Percentiles rank a stretch among this genome's conserved stretches.
These are phyloP conservation scores for Lycaon pictus DNA, from an alignment of 2,113 vertebrate species.

Conservation along the genomic window DNA sequence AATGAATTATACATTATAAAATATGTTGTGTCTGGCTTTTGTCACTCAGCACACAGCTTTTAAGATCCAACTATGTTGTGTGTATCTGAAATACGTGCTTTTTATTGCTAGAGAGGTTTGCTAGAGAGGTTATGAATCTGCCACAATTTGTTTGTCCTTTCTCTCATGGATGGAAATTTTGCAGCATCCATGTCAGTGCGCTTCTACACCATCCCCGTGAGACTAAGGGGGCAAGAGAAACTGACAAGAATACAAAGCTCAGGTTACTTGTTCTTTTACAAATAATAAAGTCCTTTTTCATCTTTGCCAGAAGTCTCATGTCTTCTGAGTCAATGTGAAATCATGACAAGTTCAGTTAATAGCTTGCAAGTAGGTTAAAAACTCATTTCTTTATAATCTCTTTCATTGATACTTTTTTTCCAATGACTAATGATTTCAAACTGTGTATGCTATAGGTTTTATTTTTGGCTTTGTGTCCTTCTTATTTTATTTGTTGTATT, in stretches of 20 bases:
- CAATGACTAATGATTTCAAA: not conserved
- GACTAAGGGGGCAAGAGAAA: not conserved
- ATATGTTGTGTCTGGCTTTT: not conserved
- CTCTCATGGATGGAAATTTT: not conserved
- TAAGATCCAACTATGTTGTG: not conserved
- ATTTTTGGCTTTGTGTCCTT: not conserved
- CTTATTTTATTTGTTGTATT: not conserved
- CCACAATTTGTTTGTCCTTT: not conserved
- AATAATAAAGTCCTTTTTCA: not conserved
- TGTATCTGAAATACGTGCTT: not conserved
- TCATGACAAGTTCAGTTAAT: not conserved
- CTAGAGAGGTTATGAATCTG: too few relatives aligned
- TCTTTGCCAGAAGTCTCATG: not conserved
- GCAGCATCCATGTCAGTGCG: accelerated
- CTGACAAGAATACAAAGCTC: not conserved
- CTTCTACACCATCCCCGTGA: not conserved
- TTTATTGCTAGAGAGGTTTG: not conserved
- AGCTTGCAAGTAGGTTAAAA: not conserved
- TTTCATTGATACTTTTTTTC: not conserved
- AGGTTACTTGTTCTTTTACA: not conserved
- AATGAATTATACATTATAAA: not conserved
- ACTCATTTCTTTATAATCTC: not conserved
- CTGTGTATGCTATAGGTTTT: not conserved
- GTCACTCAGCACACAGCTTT: not conserved
- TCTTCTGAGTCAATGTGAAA: not conserved